Evolutionary conservation across 1,140 invertebrate species (phyloP), one percentile per base, ranked within the genome.

Genomic region (Mizuhopecten yessoensis): DNA sequence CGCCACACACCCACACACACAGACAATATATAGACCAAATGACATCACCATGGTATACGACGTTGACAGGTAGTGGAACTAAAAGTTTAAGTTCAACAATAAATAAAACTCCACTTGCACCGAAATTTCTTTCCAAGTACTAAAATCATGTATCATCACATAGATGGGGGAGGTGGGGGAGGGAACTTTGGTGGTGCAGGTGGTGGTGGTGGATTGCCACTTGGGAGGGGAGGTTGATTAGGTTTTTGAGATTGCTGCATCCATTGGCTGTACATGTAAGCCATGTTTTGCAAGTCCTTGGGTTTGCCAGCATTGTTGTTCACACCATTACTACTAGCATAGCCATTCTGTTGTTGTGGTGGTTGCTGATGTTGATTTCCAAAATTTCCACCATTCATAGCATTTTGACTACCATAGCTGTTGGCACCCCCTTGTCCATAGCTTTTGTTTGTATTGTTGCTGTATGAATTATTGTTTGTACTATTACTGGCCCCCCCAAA

Each of bases 401-500:
- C 20, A 13, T 87, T n/a, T 86, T 87, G 86, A 92, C 89, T 87
- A 75, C 90, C 88, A 86, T 86, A 91, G 29, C 91, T 91, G 75
- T 90, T 90, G 23, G 86, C 34, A 23, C 87, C 87, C 57, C 91
- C 90, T 88, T 87, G 88, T 57, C 92, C 88, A 29, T 87, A 90
- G 39, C 91, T 89, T 88, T 39, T 86, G 49, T 86, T 49, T 33
- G 75, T 75, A 90, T 86, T 90, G 49, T 34, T 91, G 49, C 89
- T 91, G 49, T 88, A 90, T 36, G 86, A 42, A 42, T 87, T 34
- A 34, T 86, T 34, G 86, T 87, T 89, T 29, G 90, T 86, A 45
- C 92, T 92, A 49, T 49, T 49, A 20, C 90, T 86, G n/a, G 57
- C 57, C 33, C 39, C 90, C n/a, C 90, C 93, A 91, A 88, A 91